These are phyloP conservation scores for Hydropsyche betteni DNA, from an alignment of 2,888 invertebrate genomes.

Conservation along the genomic window DNA sequence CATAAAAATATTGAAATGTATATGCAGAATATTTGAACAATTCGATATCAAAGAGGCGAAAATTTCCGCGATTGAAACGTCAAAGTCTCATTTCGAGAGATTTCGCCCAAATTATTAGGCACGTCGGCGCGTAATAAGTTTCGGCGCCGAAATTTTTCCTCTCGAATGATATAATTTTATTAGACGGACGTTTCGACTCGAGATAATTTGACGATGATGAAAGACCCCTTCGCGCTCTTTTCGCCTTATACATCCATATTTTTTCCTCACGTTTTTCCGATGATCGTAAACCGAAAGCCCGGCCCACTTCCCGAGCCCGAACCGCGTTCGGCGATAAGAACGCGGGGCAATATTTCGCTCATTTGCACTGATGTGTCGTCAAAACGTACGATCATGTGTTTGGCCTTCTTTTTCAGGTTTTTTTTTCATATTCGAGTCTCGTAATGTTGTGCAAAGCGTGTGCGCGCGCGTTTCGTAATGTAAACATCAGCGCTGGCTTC, in stretches of 20 bases:
- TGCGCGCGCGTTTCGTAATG: neutral
- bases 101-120: no score
- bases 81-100: no score
- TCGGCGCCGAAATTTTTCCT: neutral
- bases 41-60: no score
- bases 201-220: conserved; percentile 21
- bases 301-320: neutral
- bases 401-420: conserved; percentile 27
- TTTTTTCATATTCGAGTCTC: neutral
- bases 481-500: neutral
- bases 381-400: conserved; percentile 2
- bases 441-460: neutral
- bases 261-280: neutral
- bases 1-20: no score
- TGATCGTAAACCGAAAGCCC: conserved; percentile 5
- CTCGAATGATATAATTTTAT: conserved; percentile 6
- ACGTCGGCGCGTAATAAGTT: no score
- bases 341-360: conserved; percentile 34
- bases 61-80: no score
- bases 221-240: neutral
- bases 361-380: conserved; percentile 37
- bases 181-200: neutral
- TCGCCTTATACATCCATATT: neutral
- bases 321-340: conserved; percentile 4
- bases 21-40: no score